phyloP scores from a whole-genome alignment of 1,140 invertebrate species.

The Helicoverpa zea region DNA sequence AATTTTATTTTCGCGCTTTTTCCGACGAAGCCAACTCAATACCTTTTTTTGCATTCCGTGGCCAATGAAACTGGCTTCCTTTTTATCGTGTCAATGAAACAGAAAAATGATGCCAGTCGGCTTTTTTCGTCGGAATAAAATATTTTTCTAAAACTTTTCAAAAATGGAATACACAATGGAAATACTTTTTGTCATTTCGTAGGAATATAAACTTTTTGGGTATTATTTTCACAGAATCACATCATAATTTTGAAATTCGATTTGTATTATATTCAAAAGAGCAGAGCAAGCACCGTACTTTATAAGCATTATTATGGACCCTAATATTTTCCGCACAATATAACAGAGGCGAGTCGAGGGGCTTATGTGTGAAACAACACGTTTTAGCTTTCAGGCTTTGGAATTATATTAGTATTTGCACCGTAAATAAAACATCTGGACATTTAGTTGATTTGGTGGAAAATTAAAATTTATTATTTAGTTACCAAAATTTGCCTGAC shows the following conservation, averaged over 20 bases:
- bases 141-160: background rate
- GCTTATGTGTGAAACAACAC: conserved; percentile 43
- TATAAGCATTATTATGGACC: conserved; percentile 12
- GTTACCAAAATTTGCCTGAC: too few relatives aligned
- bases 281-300: background rate
- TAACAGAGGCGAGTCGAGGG: conserved; percentile 2
- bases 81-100: conserved; percentile 11
- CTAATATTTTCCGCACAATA: conserved; percentile 39
- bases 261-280: background rate
- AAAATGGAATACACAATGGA: too few relatives aligned
- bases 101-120: background rate
- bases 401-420: conserved; percentile 11
- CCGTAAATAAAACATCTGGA: background rate
- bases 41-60: background rate
- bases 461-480: background rate
- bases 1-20: conserved; percentile 2
- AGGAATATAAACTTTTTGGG: too few relatives aligned
- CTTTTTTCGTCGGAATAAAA: background rate
- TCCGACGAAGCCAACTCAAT: background rate
- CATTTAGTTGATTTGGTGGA: background rate
- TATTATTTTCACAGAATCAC: background rate
- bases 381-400: conserved; percentile 20
- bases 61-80: conserved; percentile 1
- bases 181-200: too few relatives aligned
- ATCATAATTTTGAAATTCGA: background rate